Evolutionary conservation across 2,797 vertebrate species (phyloP).

Genomic region (Karalla daura): DNA sequence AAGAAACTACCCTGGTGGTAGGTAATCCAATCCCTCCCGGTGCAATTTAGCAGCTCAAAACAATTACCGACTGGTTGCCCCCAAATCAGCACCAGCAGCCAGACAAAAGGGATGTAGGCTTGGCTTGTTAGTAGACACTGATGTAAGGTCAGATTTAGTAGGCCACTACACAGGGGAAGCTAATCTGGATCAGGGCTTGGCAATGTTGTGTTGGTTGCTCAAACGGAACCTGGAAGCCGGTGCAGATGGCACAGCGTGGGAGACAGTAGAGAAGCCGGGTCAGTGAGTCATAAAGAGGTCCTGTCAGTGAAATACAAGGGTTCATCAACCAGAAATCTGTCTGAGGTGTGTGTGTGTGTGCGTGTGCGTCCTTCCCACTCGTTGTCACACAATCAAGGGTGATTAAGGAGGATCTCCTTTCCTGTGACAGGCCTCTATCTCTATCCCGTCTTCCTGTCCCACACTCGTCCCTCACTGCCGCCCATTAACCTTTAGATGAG

Average conservation of each 20-base stretch:
- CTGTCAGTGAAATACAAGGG: conserved; percentile 63
- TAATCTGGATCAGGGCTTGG: conserved; percentile 67
- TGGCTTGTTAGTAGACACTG: conserved; percentile 32
- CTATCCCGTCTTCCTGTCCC: conserved; percentile 51
- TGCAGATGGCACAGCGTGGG: conserved; percentile 40
- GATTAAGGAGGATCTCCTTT: conserved; percentile 57
- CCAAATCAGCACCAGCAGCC: conserved; percentile 45
- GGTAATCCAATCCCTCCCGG: conserved; percentile 76
- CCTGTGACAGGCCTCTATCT: conserved; percentile 46
- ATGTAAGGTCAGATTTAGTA: conserved; percentile 59
- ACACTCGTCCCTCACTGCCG: conserved; percentile 5
- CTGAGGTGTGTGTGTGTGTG: conserved; percentile 10
- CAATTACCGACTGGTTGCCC: conserved; percentile 59
- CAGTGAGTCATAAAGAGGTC: conserved; percentile 66
- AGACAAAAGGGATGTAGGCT: conserved; percentile 45
- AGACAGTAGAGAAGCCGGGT: conserved; percentile 27
- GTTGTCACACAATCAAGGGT: conserved; percentile 32
- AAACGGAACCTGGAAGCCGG: conserved; percentile 39
- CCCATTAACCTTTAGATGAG: conserved; percentile 11
- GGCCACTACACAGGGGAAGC: conserved; percentile 31
- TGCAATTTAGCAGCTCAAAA: conserved; percentile 75
- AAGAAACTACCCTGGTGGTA: conserved; percentile 66
- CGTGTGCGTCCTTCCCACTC: conserved; percentile 27
- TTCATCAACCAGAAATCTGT: conserved; percentile 49
- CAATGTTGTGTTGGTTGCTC: conserved; percentile 17